Conservation (phyloP, 2,113 vertebrate species). For the Gallinago undulata region DNA sequence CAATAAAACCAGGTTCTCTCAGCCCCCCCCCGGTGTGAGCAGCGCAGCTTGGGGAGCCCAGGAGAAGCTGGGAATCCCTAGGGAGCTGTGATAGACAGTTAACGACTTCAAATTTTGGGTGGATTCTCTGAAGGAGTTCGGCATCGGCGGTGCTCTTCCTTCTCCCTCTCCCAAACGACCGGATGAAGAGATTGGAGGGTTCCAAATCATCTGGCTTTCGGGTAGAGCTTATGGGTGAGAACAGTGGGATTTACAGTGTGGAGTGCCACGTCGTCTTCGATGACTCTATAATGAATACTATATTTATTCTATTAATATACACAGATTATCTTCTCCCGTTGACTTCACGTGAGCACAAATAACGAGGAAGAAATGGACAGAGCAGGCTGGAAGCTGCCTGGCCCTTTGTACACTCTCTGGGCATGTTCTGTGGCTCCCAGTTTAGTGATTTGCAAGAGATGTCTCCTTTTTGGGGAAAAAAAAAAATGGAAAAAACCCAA, state of each 20-base stretch:
- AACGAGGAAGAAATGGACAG: not conserved
- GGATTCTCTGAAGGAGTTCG: not conserved
- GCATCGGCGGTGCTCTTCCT: not conserved
- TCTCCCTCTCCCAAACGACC: not conserved
- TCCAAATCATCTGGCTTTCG: not conserved
- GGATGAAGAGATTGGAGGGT: not conserved
- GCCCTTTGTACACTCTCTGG: not conserved
- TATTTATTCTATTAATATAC: no score
- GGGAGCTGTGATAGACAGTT: not conserved
- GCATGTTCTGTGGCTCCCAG: not conserved
- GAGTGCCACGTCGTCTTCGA: not conserved
- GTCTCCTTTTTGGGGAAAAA: not conserved
- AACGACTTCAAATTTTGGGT: not conserved
- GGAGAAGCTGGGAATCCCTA: not conserved
- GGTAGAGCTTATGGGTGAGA: not conserved
- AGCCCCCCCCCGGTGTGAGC: not conserved
- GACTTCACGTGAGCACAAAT: not conserved
- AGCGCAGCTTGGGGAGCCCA: slow-evolving; percentile 16
- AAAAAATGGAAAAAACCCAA: not conserved
- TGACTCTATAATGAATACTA: not conserved
- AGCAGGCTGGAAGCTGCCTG: not conserved
- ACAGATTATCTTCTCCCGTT: not conserved
- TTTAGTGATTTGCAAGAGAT: not conserved
- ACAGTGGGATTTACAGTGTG: not conserved
- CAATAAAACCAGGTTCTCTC: slow-evolving; percentile 19